Conservation (phyloP, 2,888 invertebrate species). For the Calameuta pallipes region DNA sequence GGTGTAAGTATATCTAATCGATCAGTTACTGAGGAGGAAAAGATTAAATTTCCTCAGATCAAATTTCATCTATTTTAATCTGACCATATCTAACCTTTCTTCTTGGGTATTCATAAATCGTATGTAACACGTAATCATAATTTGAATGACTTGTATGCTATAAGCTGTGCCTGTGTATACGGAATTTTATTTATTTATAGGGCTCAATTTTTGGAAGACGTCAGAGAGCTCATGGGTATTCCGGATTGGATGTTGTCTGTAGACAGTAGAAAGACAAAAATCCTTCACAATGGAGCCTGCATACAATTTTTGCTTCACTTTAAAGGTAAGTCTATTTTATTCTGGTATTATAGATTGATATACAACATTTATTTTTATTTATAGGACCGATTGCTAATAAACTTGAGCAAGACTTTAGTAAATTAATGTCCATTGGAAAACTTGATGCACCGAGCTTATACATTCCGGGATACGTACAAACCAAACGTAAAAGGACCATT, state of each 20-base stretch:
- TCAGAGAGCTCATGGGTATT: slow-evolving; percentile 84
- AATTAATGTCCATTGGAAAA: slow-evolving; percentile 78
- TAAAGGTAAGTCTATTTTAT: slow-evolving; percentile 68
- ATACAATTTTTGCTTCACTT: slow-evolving; percentile 89
- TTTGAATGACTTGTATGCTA: background rate
- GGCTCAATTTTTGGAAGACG: slow-evolving; percentile 84
- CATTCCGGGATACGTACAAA: slow-evolving; percentile 80
- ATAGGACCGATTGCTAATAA: slow-evolving; percentile 80
- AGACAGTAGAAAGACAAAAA: slow-evolving; percentile 83
- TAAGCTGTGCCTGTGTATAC: background rate
- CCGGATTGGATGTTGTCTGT: slow-evolving; percentile 92
- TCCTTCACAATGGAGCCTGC: slow-evolving; percentile 82
- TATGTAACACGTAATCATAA: background rate
- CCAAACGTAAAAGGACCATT: slow-evolving; percentile 77
- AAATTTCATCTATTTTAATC: background rate
- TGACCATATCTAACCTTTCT: too few species aligned
- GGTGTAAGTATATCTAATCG: slow-evolving; percentile 73
- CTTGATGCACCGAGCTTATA: slow-evolving; percentile 80
- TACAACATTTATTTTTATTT: slow-evolving; percentile 23
- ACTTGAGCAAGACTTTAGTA: slow-evolving; percentile 84
- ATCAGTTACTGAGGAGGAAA: background rate
- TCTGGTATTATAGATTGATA: slow-evolving; percentile 2
- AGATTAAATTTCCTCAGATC: background rate
- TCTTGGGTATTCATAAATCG: background rate
- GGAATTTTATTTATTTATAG: slow-evolving; percentile 65